Evolutionary conservation across 2,113 vertebrate genomes (phyloP).

Genomic region (Ictalurus furcatus): DNA sequence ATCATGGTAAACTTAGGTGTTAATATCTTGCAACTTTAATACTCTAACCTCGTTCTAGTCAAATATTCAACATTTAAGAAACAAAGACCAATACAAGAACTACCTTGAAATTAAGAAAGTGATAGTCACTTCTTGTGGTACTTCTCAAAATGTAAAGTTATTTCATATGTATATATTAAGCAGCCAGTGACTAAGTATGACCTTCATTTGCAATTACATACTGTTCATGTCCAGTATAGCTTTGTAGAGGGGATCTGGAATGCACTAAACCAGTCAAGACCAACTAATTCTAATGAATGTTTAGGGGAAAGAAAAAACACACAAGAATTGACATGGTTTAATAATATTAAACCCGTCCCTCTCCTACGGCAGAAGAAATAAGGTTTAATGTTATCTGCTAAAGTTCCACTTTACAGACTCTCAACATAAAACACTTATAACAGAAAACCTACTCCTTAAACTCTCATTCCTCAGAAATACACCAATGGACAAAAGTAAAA

Average conservation of each 20-base stretch:
- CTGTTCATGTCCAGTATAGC: not conserved
- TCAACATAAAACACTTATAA: not conserved
- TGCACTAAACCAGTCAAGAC: not conserved
- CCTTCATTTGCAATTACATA: constrained; percentile 2
- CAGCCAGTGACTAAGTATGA: not conserved
- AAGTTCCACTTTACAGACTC: not conserved
- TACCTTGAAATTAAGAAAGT: not conserved
- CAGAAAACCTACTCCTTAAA: not conserved
- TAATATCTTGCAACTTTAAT: not conserved
- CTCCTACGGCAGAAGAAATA: not conserved
- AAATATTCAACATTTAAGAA: not conserved
- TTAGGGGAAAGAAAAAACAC: too few species aligned
- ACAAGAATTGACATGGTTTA: not conserved
- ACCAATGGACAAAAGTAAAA: not conserved
- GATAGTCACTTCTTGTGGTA: too few species aligned
- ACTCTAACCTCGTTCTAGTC: not conserved
- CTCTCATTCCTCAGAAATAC: not conserved
- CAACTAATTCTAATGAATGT: not conserved
- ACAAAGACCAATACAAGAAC: not conserved
- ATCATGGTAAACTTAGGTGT: not conserved
- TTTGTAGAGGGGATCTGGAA: not conserved
- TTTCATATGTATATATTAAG: not conserved
- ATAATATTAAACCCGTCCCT: not conserved
- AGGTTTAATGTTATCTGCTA: not conserved
- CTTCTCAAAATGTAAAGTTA: not conserved